phyloP scores from a whole-genome alignment of 2,888 invertebrate genomes.

The Penaeus monodon region DNA sequence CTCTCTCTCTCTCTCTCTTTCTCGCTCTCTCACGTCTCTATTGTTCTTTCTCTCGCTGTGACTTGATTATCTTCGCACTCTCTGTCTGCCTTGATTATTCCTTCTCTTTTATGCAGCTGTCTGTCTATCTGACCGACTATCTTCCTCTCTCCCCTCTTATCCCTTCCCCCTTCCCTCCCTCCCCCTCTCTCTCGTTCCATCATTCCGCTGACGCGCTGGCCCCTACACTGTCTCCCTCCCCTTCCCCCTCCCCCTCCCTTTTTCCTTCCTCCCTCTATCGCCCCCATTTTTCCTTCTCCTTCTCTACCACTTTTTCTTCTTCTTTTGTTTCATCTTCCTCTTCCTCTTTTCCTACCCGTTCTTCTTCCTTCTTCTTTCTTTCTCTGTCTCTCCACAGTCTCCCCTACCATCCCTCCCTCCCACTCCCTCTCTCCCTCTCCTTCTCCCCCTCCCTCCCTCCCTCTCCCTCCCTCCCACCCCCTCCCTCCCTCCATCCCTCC shows the following conservation, averaged over 20 bases:
- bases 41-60: too few species aligned
- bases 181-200: too few species aligned
- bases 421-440: not conserved
- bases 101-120: too few species aligned
- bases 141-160: constrained; percentile 11
- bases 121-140: not conserved
- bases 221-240: too few species aligned
- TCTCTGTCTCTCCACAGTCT: too few species aligned
- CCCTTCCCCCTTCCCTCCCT: not conserved
- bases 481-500: not conserved
- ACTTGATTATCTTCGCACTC: too few species aligned
- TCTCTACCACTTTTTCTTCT: not conserved
- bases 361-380: not conserved
- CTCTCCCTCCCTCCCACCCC: not conserved
- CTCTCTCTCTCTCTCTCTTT: too few species aligned
- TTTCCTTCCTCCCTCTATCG: constrained; percentile 16
- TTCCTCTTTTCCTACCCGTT: not conserved
- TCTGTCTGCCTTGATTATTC: too few species aligned
- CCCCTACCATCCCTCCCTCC: not conserved
- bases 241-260: not conserved
- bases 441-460: constrained; percentile 3
- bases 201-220: too few species aligned
- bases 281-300: not conserved
- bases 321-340: constrained; percentile 24
- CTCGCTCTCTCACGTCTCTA: too few species aligned